Base-by-base conservation (phyloP, 2,888 invertebrate species). In the Periphyllus acericola region DNA sequence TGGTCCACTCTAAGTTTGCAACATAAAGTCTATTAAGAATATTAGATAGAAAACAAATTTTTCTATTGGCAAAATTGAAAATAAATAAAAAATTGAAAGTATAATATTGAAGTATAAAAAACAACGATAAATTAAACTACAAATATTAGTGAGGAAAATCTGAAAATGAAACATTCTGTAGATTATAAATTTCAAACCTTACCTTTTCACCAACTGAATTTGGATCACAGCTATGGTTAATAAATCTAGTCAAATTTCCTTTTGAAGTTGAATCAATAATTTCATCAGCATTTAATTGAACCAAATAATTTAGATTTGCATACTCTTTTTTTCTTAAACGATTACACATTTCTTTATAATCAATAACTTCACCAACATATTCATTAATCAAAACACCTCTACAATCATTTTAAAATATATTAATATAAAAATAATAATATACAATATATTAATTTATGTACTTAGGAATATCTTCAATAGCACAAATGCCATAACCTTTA, bases 151-250 rank as follows among this genome's bases (percentile, higher is more conserved):
- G 36, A 14, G 11, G n/a, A n/a, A n/a, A n/a, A n/a, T n/a, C n/a
- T 46, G 11, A 60, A 60, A 60, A 25, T 60, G 25, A 60, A 60
- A 21, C 25, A 21, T 3, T 60, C 1, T 60, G 5, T 60, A 60
- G 9, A 21, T 6, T 25, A 25, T 25, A 60, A 6, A 74, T 55
- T 83, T 29, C 19, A 87, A 60, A 74, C 86, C 29, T 75, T 66
- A 93, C 94, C 92, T 99, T 99, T 92, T 99, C 99, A 0, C 99
- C 99, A 92, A 98, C 98, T 6, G 98, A 97, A 92, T 99, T 99
- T 0, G 99, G 99, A 90, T 99, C 98, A 91, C 99, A 99, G 78
- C 98, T 98, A 92, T 99, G 99, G 92, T 99, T 99, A 90, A 99
- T 98, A 91, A 99, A 99, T 72, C 99, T 93, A 0, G 99, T 99